Evolutionary conservation across 2,113 vertebrate species (phyloP).

Genomic region (Tupaia chinensis): DNA sequence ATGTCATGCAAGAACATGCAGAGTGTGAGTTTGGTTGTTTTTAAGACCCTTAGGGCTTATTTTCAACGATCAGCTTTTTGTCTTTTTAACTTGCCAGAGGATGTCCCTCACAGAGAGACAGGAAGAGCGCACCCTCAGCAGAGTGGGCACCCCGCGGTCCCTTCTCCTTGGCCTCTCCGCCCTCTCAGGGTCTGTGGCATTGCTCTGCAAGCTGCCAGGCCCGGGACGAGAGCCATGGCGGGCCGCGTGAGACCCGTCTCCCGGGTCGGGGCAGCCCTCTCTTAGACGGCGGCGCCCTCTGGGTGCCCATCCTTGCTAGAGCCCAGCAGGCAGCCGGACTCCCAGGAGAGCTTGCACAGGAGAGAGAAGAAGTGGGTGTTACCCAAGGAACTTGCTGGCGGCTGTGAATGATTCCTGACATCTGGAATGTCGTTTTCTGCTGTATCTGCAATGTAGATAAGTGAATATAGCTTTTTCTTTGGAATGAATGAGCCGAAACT

Average conservation of each 20-base stretch:
- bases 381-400: background rate
- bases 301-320: background rate
- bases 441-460: background rate
- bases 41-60: background rate
- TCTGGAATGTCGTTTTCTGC: background rate
- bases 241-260: too few species aligned
- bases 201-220: too few species aligned
- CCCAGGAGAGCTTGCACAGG: background rate
- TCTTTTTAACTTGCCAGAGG: too few species aligned
- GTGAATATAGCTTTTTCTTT: background rate
- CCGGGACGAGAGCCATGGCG: too few species aligned
- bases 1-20: background rate
- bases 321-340: background rate
- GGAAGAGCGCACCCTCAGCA: too few species aligned
- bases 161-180: too few species aligned
- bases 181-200: too few species aligned
- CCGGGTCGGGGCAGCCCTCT: background rate
- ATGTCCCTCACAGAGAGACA: too few species aligned
- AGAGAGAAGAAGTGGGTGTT: background rate
- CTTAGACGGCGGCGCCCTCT: background rate
- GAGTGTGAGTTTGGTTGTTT: background rate
- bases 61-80: background rate
- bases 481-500: background rate
- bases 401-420: conserved; percentile 30
- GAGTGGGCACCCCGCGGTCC: too few species aligned